These are phyloP conservation scores for Hydrocynus forskahlii DNA, from an alignment of 2,797 vertebrate species.

Conservation along the genomic window DNA sequence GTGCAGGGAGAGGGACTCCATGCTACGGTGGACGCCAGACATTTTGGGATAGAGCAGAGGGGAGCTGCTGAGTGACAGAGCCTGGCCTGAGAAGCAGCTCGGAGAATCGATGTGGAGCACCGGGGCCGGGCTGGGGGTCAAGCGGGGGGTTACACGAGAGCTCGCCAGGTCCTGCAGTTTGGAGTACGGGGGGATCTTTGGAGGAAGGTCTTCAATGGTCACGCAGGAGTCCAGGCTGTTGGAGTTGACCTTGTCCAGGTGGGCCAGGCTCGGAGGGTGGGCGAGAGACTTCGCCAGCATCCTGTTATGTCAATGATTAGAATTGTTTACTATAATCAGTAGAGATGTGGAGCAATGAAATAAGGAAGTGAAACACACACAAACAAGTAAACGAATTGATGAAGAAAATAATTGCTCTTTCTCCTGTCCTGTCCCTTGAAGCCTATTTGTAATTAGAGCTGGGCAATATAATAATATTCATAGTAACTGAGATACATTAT, in stretches of 20 bases:
- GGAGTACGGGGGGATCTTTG: slow-evolving; percentile 81
- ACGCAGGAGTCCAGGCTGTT: slow-evolving; percentile 93
- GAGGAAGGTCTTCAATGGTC: slow-evolving; percentile 80
- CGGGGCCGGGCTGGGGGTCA: slow-evolving; percentile 94
- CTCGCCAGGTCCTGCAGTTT: slow-evolving; percentile 86
- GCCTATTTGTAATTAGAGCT: no score
- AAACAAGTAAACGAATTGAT: neutral
- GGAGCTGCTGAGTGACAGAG: slow-evolving; percentile 77
- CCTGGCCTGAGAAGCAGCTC: slow-evolving; percentile 88
- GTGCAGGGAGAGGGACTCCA: slow-evolving; percentile 95
- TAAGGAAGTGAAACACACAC: neutral
- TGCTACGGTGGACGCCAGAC: slow-evolving; percentile 91
- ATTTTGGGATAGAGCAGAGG: slow-evolving; percentile 92
- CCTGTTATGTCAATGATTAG: slow-evolving; percentile 55
- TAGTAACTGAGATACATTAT: no score
- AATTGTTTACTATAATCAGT: neutral
- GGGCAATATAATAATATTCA: no score
- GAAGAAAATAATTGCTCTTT: neutral
- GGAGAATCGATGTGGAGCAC: slow-evolving; percentile 94
- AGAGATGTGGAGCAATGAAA: neutral
- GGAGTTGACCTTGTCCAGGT: slow-evolving; percentile 94
- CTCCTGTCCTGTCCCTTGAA: no score
- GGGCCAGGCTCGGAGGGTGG: slow-evolving; percentile 90
- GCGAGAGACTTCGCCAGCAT: slow-evolving; percentile 89
- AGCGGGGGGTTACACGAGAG: slow-evolving; percentile 76